phyloP scores from a whole-genome alignment of 2,888 invertebrate species.

The Euplexia lucipara region DNA sequence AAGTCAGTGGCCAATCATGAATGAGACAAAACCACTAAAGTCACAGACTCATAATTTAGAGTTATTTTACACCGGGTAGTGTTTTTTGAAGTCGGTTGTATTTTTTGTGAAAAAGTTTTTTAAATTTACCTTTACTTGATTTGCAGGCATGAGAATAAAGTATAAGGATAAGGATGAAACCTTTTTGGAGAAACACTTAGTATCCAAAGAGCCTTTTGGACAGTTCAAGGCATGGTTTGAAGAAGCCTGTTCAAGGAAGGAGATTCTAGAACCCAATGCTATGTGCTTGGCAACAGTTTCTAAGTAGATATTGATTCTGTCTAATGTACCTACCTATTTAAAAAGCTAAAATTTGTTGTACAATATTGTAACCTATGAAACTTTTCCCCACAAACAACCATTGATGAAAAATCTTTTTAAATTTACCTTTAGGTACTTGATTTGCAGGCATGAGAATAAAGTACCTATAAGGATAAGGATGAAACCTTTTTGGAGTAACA shows the following conservation, averaged over 20 bases:
- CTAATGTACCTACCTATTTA: conserved; percentile 4
- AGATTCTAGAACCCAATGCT: conserved; percentile 97
- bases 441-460: conserved; percentile 93
- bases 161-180: conserved; percentile 94
- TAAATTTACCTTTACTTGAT: neutral
- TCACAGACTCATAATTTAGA: no score
- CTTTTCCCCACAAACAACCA: no score
- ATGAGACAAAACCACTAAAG: no score
- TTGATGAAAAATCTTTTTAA: no score
- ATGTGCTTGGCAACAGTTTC: conserved; percentile 97
- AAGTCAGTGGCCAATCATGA: no score
- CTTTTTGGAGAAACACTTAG: conserved; percentile 95
- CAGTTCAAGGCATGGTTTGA: conserved; percentile 97
- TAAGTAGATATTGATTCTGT: conserved; percentile 90
- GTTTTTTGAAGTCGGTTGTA: no score
- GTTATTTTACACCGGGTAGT: no score
- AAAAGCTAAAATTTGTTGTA: no score
- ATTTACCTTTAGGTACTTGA: neutral
- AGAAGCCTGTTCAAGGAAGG: conserved; percentile 93
- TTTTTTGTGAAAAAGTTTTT: no score
- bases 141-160: conserved; percentile 93
- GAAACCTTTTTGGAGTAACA: conserved; percentile 95
- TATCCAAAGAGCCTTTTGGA: conserved; percentile 95
- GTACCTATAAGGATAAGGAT: conserved; percentile 93
- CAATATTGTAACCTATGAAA: no score